Conservation (phyloP, 2,888 invertebrate species). For the Aleiodes testaceus region DNA sequence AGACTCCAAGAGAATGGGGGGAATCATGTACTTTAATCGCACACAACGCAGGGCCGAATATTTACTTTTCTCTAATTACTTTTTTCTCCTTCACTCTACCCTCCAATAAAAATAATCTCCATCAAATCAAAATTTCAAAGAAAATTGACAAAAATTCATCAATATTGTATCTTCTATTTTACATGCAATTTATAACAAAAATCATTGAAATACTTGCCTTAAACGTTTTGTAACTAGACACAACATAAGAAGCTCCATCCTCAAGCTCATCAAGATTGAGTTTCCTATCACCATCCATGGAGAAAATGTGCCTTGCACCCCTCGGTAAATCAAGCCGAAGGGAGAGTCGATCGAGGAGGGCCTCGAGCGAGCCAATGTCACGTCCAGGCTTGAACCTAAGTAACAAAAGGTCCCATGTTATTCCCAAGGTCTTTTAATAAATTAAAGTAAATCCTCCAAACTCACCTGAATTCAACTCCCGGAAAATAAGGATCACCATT, state of each 20-base stretch:
- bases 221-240: conserved; percentile 92
- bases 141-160: background rate
- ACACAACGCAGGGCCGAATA: conserved; percentile 34
- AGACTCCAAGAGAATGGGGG: conserved; percentile 16
- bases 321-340: conserved; percentile 89
- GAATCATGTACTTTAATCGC: conserved; percentile 43
- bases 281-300: conserved; percentile 92
- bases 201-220: conserved; percentile 78
- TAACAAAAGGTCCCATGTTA: background rate
- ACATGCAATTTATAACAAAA: background rate
- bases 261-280: conserved; percentile 89
- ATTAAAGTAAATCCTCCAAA: background rate
- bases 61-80: conserved; percentile 38
- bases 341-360: conserved; percentile 89
- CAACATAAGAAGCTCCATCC: conserved; percentile 94
- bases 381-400: conserved; percentile 87
- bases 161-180: background rate
- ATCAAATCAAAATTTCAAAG: background rate
- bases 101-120: background rate
- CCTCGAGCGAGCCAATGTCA: conserved; percentile 89
- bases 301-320: conserved; percentile 93
- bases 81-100: conserved; percentile 26
- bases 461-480: conserved; percentile 84
- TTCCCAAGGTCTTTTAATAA: background rate
- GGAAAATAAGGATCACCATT: conserved; percentile 96